Base-by-base conservation (phyloP, 2,113 vertebrate genomes). In the Cyprinodon variegatus region DNA sequence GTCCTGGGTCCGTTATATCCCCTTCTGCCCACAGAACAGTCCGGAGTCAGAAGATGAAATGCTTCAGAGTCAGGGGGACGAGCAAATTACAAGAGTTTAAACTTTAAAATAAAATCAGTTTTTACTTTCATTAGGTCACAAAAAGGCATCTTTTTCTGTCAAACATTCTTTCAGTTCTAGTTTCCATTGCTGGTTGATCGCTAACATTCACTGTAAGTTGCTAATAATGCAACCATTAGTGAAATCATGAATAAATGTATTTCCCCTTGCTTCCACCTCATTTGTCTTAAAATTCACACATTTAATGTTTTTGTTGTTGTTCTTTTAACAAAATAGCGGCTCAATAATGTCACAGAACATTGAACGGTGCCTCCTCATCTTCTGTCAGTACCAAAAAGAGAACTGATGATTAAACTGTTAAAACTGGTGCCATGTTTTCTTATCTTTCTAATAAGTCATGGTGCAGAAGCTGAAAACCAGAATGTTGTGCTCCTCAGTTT, bases 1-100 rank as follows among this genome's bases (percentile, higher is more conserved):
- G 14, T 85, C 93, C 9, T 96, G 95, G 89, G 53, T 91, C 81
- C 91, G 0, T 1, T 84, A 82, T 59, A 78, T 97, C 3, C 96
- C 96, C 0, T 89, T 94, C 84, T 97, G 96, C 76, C 95, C 95
- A 13, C 61, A 48, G 75, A 71, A 37, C 3, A 36, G 4, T 1
- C 4, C 40, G 40, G 59, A 22, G 40, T 17, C 62, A 8, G 69
- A 68, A 9, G 76, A 64, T 4, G 20, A 41, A 3, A 17, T 11
- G 3, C 8, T 50, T 36, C 48, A 73, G 66, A 64, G 2, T 20
- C 2, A 0, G 0, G 3, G 0, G 10, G 72, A 4, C 6, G 61
- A 46, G 15, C 46, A 48, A 0, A 40, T 11, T 7, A 59, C 63
- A 13, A 14, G 0, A 39, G n/a, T 74, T 17, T 75, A 11, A 75